Conservation (phyloP, 2,797 vertebrate species). For the Pithecia hirsuta region DNA sequence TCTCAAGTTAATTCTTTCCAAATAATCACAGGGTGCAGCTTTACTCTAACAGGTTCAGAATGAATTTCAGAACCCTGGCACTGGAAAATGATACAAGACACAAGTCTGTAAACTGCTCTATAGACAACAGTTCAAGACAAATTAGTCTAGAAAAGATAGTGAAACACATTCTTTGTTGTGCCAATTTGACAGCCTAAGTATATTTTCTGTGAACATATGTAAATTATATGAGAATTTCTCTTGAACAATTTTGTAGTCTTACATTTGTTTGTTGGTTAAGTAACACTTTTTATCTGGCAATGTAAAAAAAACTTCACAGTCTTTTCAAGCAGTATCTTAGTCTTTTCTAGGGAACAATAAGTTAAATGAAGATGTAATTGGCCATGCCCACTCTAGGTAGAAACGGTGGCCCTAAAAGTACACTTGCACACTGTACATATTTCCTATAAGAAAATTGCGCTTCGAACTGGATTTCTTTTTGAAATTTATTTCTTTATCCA, state of each 20-base stretch:
- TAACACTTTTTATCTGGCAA: constrained; percentile 25
- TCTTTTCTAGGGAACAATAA: constrained; percentile 45
- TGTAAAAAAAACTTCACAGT: constrained; percentile 29
- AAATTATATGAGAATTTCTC: constrained; percentile 62
- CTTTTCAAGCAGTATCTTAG: background rate
- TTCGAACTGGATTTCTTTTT: constrained; percentile 55
- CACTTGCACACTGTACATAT: background rate
- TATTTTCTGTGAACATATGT: constrained; percentile 66
- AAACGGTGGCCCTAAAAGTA: background rate
- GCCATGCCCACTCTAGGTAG: background rate
- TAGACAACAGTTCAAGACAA: constrained; percentile 72
- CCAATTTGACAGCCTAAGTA: constrained; percentile 72
- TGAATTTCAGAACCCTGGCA: constrained; percentile 56
- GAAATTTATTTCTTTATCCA: constrained; percentile 35
- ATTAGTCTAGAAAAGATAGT: constrained; percentile 69
- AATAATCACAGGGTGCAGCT: background rate
- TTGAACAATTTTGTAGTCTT: constrained; percentile 43
- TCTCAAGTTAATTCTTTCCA: constrained; percentile 45
- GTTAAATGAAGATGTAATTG: constrained; percentile 51
- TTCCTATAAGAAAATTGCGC: constrained; percentile 19
- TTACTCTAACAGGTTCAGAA: background rate
- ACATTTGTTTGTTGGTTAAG: background rate
- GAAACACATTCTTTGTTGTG: constrained; percentile 73
- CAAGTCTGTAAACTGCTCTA: constrained; percentile 52
- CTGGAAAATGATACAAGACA: constrained; percentile 60